phyloP scores from a whole-genome alignment of 2,797 vertebrate species.

The Hyperoplus lanceolatus region DNA sequence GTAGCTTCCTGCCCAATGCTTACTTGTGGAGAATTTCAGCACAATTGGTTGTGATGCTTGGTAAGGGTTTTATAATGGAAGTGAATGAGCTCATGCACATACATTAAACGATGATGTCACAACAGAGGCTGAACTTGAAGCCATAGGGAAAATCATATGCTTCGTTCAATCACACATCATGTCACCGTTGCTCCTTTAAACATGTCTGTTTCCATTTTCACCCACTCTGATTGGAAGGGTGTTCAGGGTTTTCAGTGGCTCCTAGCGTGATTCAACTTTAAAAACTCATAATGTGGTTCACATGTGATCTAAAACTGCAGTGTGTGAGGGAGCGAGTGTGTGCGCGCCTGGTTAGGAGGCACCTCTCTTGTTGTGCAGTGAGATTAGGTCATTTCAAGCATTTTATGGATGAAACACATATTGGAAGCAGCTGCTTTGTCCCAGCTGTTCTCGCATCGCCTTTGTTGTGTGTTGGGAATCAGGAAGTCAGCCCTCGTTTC shows the following conservation, averaged over 20 bases:
- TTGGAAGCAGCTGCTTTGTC: conserved; percentile 75
- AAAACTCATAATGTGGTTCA: conserved; percentile 70
- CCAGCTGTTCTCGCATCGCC: conserved; percentile 46
- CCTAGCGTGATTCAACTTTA: conserved; percentile 42
- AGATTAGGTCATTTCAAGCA: conserved; percentile 69
- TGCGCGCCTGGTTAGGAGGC: conserved; percentile 59
- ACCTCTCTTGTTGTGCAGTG: conserved; percentile 59
- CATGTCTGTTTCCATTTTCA: conserved; percentile 53
- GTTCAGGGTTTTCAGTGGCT: conserved; percentile 50
- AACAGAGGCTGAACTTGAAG: conserved; percentile 13
- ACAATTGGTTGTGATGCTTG: conserved; percentile 4
- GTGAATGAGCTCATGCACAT: conserved; percentile 19
- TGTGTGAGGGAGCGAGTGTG: conserved; percentile 29
- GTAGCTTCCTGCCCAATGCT: conserved; percentile 47
- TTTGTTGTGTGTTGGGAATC: conserved; percentile 56
- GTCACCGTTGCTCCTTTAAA: conserved; percentile 47
- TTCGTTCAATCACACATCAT: conserved; percentile 29
- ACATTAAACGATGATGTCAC: conserved; percentile 26
- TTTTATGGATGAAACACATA: conserved; percentile 71
- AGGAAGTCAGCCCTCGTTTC: conserved; percentile 45
- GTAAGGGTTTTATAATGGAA: conserved; percentile 16
- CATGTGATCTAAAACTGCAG: conserved; percentile 62
- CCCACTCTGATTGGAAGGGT: conserved; percentile 10
- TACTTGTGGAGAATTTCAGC: conserved; percentile 14
- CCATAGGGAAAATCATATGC: conserved; percentile 24